These are phyloP conservation scores for Ailuropoda melanoleuca DNA, from an alignment of 2,113 vertebrate species.

Conservation along the genomic window DNA sequence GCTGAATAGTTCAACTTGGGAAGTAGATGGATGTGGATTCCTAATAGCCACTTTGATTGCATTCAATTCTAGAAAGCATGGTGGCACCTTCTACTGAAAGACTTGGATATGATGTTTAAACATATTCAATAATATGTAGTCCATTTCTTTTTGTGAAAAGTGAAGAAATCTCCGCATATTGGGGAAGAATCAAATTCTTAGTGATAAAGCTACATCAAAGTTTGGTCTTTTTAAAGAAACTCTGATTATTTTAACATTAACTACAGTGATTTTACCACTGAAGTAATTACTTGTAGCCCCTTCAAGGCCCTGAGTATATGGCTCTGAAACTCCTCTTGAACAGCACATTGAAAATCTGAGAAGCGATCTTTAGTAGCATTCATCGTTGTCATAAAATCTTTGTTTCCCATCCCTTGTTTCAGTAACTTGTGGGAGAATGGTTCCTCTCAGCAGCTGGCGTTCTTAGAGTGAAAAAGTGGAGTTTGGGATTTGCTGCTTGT, in stretches of 20 bases:
- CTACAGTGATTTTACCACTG: background rate
- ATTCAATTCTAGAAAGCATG: constrained; percentile 5
- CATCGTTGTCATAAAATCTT: background rate
- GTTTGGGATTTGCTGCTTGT: background rate
- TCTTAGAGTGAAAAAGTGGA: background rate
- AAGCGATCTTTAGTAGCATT: constrained; percentile 28
- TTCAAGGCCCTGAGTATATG: constrained; percentile 2
- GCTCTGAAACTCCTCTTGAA: background rate
- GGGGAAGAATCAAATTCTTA: background rate
- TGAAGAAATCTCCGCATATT: background rate
- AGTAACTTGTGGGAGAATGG: background rate
- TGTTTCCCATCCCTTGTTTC: background rate
- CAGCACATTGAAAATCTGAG: constrained; percentile 12
- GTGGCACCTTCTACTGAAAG: background rate
- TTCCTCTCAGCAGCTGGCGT: constrained; percentile 19
- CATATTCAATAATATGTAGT: background rate
- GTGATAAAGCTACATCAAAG: background rate
- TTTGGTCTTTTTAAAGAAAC: constrained; percentile 36
- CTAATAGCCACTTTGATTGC: background rate
- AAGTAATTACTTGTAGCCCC: background rate
- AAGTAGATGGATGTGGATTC: background rate
- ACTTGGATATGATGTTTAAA: background rate
- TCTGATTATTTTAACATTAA: constrained; percentile 45
- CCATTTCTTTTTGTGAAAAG: background rate
- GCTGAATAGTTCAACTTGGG: background rate